Percentiles rank a stretch among this genome's conserved stretches.
Evolutionary conservation across 2,797 vertebrate species (phyloP).

Genomic region (Bovichtus variegatus): DNA sequence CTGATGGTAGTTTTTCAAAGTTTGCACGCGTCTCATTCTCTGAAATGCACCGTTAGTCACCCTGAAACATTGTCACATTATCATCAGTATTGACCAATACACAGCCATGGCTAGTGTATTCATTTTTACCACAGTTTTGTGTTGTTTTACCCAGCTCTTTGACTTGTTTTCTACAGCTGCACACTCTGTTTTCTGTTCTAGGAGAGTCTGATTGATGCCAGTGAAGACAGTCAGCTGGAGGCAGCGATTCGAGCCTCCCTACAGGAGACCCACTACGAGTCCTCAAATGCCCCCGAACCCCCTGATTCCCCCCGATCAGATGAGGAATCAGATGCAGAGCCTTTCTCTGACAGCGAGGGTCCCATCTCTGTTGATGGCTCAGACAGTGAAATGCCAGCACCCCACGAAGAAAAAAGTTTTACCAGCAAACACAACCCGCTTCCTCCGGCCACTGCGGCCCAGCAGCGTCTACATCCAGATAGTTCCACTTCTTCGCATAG

Average conservation of each 20-base stretch:
- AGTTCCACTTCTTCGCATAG: slow-evolving; percentile 87
- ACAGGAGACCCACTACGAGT: slow-evolving; percentile 98
- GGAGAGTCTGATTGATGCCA: slow-evolving; percentile 99
- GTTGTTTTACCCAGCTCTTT: neutral
- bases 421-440: slow-evolving; percentile 66
- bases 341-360: slow-evolving; percentile 98
- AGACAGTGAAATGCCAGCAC: slow-evolving; percentile 87
- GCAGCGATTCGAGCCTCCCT: slow-evolving; percentile 97
- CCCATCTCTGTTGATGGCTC: slow-evolving; percentile 97
- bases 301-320: slow-evolving; percentile 87
- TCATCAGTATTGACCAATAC: neutral
- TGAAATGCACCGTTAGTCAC: neutral
- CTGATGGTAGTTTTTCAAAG: neutral
- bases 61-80: neutral
- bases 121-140: neutral
- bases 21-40: neutral
- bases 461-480: slow-evolving; percentile 79
- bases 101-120: neutral
- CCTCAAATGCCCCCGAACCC: slow-evolving; percentile 88
- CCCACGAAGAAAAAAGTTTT: slow-evolving; percentile 71
- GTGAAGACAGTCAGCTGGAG: slow-evolving; percentile 99
- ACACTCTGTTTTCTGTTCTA: slow-evolving; percentile 73
- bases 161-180: slow-evolving; percentile 45
- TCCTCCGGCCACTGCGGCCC: slow-evolving; percentile 48
- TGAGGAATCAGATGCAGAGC: slow-evolving; percentile 94